Percentiles rank a stretch among this genome's conserved stretches.
phyloP scores from a whole-genome alignment of 1,140 invertebrate genomes.

The Scaptomyza graminum region DNA sequence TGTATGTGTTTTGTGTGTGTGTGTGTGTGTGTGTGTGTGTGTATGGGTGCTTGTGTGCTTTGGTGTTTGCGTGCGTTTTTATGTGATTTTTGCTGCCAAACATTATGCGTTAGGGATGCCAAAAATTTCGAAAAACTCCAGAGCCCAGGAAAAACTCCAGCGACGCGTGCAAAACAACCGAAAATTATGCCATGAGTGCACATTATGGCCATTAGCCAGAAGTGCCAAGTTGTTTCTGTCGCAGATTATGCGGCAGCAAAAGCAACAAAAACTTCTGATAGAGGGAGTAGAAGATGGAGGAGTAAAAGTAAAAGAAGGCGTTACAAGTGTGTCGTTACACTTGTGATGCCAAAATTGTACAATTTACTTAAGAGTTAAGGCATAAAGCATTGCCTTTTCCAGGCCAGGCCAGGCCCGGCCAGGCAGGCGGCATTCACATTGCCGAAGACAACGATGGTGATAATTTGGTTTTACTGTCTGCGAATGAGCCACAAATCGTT shows the following conservation, averaged over 20 bases:
- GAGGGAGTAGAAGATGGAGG: neutral
- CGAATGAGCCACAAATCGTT: conserved; percentile 32
- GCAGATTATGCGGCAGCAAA: conserved; percentile 28
- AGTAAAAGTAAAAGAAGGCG: neutral
- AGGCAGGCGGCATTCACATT: too few relatives aligned
- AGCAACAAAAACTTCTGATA: neutral
- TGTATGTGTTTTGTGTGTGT: conserved; percentile 10
- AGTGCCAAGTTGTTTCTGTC: conserved; percentile 41
- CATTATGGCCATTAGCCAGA: conserved; percentile 58
- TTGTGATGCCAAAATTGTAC: conserved; percentile 12
- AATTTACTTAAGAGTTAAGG: conserved; percentile 20
- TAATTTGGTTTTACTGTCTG: conserved; percentile 26
- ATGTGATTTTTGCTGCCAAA: conserved; percentile 27
- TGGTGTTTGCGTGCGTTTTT: conserved; percentile 35
- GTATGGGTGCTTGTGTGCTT: neutral
- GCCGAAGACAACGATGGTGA: neutral
- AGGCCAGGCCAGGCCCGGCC: too few relatives aligned
- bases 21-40: conserved; percentile 4
- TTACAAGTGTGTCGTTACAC: neutral
- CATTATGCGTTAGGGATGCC: conserved; percentile 45
- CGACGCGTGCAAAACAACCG: conserved; percentile 43
- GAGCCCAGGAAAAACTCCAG: conserved; percentile 25
- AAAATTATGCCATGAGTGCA: conserved; percentile 57
- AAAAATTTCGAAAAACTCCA: conserved; percentile 14
- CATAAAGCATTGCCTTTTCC: neutral